Evolutionary conservation across 92 coral and sea anemone genomes (phyloP).

Genomic region (Anthopleura xanthogrammica): DNA sequence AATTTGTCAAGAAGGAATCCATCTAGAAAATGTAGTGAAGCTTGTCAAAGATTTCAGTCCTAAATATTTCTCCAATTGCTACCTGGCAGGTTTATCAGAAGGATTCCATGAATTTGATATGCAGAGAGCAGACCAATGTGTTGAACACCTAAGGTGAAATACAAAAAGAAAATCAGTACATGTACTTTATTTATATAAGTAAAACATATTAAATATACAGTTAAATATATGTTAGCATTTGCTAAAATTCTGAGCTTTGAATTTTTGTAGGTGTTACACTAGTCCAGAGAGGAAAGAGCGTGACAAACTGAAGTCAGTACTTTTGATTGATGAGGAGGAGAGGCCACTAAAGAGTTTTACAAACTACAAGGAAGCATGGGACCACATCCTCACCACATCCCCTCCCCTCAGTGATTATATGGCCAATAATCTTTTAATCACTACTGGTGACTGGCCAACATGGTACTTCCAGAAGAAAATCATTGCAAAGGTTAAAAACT

Average conservation of each 20-base stretch:
- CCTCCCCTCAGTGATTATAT: constrained; percentile 22
- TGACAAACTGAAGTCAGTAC: constrained; percentile 4
- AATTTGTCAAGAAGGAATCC: constrained; percentile 34
- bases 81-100: no score
- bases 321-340: constrained; percentile 47
- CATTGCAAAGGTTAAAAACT: constrained; percentile 21
- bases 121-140: no score
- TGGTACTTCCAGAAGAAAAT: constrained; percentile 59
- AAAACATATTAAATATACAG: background rate
- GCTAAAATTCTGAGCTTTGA: no score
- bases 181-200: background rate
- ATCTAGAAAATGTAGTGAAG: background rate
- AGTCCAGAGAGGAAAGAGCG: constrained; percentile 14
- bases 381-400: background rate
- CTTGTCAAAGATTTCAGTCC: background rate
- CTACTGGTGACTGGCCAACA: constrained; percentile 64
- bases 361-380: constrained; percentile 17
- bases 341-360: constrained; percentile 20
- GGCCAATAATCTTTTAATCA: background rate
- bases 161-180: background rate
- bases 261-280: constrained; percentile 33
- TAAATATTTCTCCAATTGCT: no score
- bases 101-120: no score
- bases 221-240: background rate
- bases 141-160: no score